phyloP scores from a whole-genome alignment of 2,888 invertebrate genomes.

The Chymomyza fuscimana region DNA sequence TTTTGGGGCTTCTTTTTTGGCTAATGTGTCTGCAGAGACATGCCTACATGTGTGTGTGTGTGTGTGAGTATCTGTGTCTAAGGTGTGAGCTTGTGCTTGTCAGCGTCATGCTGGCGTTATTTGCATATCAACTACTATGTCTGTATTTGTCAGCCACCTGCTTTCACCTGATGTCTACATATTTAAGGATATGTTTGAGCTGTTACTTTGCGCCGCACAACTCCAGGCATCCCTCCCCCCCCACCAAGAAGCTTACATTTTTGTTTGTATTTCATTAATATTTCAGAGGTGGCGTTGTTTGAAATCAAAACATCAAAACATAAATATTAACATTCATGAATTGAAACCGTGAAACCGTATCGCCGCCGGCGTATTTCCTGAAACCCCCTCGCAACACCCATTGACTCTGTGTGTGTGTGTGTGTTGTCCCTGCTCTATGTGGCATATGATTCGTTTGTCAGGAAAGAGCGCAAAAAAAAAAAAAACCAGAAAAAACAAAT shows the following conservation, averaged over 20 bases:
- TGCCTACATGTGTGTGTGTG: constrained; percentile 3
- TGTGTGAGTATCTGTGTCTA: background rate
- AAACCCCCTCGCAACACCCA: constrained; percentile 4
- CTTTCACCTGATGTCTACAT: constrained; percentile 12
- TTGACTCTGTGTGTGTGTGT: background rate
- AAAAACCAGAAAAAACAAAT: constrained; percentile 48
- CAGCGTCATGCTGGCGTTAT: constrained; percentile 47
- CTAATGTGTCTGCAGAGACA: background rate
- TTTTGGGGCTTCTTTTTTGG: constrained; percentile 56
- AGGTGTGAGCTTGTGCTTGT: background rate
- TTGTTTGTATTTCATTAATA: constrained; percentile 77
- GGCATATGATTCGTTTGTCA: constrained; percentile 6
- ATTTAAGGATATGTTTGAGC: background rate
- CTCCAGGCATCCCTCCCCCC: too few relatives aligned
- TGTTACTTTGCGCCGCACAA: background rate
- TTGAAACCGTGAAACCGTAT: constrained; percentile 75
- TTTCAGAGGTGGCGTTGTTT: constrained; percentile 75
- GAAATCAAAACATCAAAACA: constrained; percentile 77
- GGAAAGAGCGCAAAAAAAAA: constrained; percentile 23
- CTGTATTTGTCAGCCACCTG: constrained; percentile 37
- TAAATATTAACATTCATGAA: constrained; percentile 77
- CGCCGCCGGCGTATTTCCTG: constrained; percentile 68
- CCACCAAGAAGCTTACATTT: constrained; percentile 44
- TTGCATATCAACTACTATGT: constrained; percentile 73
- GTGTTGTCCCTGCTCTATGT: constrained; percentile 2